Percentiles rank a stretch among this genome's conserved stretches.
phyloP scores from a whole-genome alignment of 2,888 invertebrate species.

The Phaedon cochleariae region DNA sequence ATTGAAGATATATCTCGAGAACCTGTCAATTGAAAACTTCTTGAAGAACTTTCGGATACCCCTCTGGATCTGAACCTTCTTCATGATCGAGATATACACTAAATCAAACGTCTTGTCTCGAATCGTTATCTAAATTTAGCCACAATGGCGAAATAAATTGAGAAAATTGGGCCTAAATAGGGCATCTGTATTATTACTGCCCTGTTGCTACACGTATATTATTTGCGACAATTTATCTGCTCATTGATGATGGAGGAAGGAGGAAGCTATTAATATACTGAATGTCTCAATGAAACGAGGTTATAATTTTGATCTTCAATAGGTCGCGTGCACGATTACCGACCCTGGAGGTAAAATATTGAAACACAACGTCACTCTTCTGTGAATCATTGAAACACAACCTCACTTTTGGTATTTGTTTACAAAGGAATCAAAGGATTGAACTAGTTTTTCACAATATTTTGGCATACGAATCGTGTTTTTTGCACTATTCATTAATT shows the following conservation, averaged over 20 bases:
- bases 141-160: conserved; percentile 29
- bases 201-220: conserved; percentile 60
- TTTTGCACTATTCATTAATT: too few species aligned
- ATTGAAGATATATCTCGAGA: conserved; percentile 28
- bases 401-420: too few species aligned
- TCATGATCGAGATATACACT: conserved; percentile 16
- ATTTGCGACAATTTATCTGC: not conserved
- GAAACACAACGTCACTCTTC: too few species aligned
- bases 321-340: too few species aligned
- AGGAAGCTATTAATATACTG: not conserved
- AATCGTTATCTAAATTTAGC: conserved; percentile 41
- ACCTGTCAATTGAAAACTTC: conserved; percentile 23
- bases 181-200: conserved; percentile 28
- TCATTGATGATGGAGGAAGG: not conserved
- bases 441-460: too few species aligned
- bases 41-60: conserved; percentile 21
- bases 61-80: conserved; percentile 10
- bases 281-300: too few species aligned
- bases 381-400: too few species aligned
- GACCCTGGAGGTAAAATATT: too few species aligned
- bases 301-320: too few species aligned
- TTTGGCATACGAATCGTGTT: too few species aligned
- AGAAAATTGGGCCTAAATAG: conserved; percentile 27
- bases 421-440: too few species aligned
- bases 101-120: not conserved